Evolutionary conservation across 2,888 invertebrate species (phyloP).

Genomic region (Dromius quadrimaculatus): DNA sequence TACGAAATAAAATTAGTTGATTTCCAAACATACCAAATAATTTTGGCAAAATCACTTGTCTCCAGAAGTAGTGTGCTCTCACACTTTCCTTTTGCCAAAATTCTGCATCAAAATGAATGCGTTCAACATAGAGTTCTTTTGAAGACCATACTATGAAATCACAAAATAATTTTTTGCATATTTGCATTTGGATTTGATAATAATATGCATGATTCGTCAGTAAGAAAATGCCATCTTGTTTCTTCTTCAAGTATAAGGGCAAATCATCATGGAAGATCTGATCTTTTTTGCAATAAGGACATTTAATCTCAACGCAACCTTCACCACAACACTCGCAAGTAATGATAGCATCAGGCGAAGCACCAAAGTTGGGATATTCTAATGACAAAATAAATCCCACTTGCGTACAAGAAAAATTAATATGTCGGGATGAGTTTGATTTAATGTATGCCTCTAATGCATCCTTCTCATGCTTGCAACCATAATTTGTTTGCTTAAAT

Average conservation of each 20-base stretch:
- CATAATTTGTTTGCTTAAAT: not conserved
- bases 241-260: not conserved
- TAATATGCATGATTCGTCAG: too few species aligned
- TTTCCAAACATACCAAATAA: not conserved
- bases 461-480: not conserved
- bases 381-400: too few species aligned
- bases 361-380: slow-evolving; percentile 49
- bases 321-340: slow-evolving; percentile 50
- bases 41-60: not conserved
- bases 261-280: not conserved
- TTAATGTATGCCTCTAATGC: not conserved
- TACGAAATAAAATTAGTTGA: not conserved
- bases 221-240: too few species aligned
- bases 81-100: not conserved
- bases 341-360: slow-evolving; percentile 50
- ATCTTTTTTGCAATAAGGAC: slow-evolving; percentile 52
- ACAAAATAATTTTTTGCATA: not conserved
- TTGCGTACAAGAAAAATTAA: too few species aligned
- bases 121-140: not conserved
- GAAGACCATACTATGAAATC: not conserved
- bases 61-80: not conserved
- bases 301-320: slow-evolving; percentile 52
- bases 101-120: not conserved
- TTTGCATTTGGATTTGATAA: not conserved
- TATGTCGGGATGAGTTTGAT: not conserved